These are phyloP conservation scores for Caenorhabditis parvicauda DNA, from an alignment of 2,888 invertebrate species.

Conservation along the genomic window DNA sequence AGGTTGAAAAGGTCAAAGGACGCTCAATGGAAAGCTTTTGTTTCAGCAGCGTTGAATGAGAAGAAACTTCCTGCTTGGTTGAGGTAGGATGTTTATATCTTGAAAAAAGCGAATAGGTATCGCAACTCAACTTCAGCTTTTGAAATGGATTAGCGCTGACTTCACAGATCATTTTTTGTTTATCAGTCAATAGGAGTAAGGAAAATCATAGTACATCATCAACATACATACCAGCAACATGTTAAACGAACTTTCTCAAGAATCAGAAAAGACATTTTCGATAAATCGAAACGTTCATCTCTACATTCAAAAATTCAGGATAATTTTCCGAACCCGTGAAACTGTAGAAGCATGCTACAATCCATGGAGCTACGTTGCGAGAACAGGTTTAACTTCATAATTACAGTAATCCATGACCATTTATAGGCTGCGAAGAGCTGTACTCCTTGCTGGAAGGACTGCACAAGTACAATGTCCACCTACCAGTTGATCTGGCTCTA, in stretches of 20 bases:
- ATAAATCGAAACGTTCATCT: too few relatives aligned
- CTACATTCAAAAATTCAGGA: too few relatives aligned
- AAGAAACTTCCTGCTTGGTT: conserved; percentile 91
- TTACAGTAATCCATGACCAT: not conserved
- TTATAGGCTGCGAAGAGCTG: conserved; percentile 87
- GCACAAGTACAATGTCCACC: conserved; percentile 80
- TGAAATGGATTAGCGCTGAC: too few relatives aligned
- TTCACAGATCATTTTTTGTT: too few relatives aligned
- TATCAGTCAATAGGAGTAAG: too few relatives aligned
- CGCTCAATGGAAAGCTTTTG: conserved; percentile 95
- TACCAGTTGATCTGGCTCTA: conserved; percentile 93
- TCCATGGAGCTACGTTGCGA: conserved; percentile 86
- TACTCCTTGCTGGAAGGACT: conserved; percentile 84
- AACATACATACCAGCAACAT: too few relatives aligned
- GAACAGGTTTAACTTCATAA: conserved; percentile 73
- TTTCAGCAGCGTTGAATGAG: conserved; percentile 90
- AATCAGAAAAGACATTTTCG: too few relatives aligned
- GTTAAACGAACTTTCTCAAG: too few relatives aligned
- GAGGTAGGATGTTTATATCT: conserved; percentile 13
- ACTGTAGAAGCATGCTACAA: conserved; percentile 68
- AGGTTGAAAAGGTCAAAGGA: conserved; percentile 90
- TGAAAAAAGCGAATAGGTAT: too few relatives aligned
- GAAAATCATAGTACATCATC: too few relatives aligned
- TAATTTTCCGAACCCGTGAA: conserved; percentile 79
- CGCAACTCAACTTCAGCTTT: too few relatives aligned